Base-by-base conservation (phyloP, 2,888 invertebrate genomes). In the Parnassius glacialis region DNA sequence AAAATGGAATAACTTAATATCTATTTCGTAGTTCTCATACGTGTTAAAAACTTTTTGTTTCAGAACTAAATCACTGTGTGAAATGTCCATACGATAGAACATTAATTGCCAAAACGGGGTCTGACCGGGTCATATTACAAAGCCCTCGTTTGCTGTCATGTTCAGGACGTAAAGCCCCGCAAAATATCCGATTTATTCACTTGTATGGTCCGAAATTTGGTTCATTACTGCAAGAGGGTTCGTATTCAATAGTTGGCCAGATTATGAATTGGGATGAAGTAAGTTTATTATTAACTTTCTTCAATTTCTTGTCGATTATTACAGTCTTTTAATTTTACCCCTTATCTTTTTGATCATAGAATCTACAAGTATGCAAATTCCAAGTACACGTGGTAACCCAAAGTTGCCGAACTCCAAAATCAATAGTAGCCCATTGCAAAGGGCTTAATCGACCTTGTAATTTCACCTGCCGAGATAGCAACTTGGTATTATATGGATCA, bases 61-160 rank as follows among this genome's bases (percentile, higher is more conserved):
- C 71, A 76, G 78, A 62, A 41, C 45, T 51, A 34, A 72, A 75
- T 51, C 56, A 73, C 7, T 92, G 92, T 67, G 74, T 91, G n/a
- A 79, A 73, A 67, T 92, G 92, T 71, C 92, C 92, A 11, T 77
- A 77, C 48, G 91, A 92, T 65, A 79, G 85, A 68, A 90, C 90
- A 2, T 65, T 91, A 48, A 76, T 92, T 55, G 82, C 88, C 0
- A 86, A 82, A 69, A 65, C 79, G 44, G 87, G 90, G 1, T 70
- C 75, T 5, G 84, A 87, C 62, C 75, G 79, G 42, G 88, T 87
- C 1, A 66, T 81, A 11, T 67, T 92, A 10, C 82, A 84, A 62
- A 69, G 70, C 51, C 91, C 90, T 3, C 75, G 74, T 2, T 68
- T 92, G 54, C 64, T 68, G 12, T 77, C 83, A 10, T 92, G 92